A percentile compares a stretch with the other conserved stretches of the same genome.
These are phyloP conservation scores for Rhimphoctona megacephalus DNA, from an alignment of 2,888 invertebrate genomes.

Conservation along the genomic window DNA sequence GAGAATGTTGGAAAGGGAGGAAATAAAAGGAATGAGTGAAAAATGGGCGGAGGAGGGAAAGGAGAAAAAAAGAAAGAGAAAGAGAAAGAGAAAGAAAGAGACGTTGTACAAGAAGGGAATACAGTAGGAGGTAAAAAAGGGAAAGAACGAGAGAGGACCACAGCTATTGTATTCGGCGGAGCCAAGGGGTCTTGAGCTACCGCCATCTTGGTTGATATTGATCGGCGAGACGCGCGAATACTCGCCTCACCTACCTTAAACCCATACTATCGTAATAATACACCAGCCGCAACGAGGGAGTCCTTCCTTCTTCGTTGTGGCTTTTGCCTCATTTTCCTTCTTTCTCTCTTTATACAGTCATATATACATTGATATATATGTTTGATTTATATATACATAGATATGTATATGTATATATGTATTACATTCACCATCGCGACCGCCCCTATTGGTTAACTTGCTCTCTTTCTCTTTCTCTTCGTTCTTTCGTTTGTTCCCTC, in stretches of 20 bases:
- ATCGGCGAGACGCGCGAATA: conserved; percentile 83
- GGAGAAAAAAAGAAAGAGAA: conserved; percentile 2
- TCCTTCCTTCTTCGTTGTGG: conserved; percentile 72
- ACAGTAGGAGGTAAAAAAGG: conserved; percentile 60
- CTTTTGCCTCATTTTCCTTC: conserved; percentile 58
- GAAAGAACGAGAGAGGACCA: conserved; percentile 69
- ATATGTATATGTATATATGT: not conserved
- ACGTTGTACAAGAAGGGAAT: conserved; percentile 64
- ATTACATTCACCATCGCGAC: conserved; percentile 34
- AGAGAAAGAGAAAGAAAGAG: conserved; percentile 24
- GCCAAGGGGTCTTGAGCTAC: conserved; percentile 82
- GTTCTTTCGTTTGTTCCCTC: conserved; percentile 39
- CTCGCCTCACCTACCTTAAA: conserved; percentile 74
- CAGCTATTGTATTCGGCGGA: conserved; percentile 83
- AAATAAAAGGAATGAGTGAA: conserved; percentile 56
- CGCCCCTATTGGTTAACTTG: conserved; percentile 52
- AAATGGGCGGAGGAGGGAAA: conserved; percentile 45
- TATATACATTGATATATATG: conserved; percentile 10
- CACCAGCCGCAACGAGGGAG: conserved; percentile 60
- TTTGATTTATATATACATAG: not conserved
- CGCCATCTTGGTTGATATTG: conserved; percentile 85
- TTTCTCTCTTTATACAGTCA: conserved; percentile 28
- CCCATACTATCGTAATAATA: conserved; percentile 40
- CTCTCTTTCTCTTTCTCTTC: conserved; percentile 42
- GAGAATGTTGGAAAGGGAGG: conserved; percentile 55